phyloP scores from a whole-genome alignment of 2,113 vertebrate genomes.

The Pteropus alecto region DNA sequence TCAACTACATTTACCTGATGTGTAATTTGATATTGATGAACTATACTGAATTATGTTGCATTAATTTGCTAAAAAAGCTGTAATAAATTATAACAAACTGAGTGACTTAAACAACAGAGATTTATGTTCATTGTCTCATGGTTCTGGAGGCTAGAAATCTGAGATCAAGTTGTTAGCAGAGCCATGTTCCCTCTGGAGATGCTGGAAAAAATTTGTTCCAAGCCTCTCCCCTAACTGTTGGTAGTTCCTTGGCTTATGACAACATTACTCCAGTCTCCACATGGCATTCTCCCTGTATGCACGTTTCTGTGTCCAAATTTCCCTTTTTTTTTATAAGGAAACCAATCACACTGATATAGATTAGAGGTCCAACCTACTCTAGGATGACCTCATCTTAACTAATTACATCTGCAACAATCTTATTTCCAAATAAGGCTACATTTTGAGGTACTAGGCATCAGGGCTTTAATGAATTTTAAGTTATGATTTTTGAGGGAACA shows the following conservation, averaged over 20 bases:
- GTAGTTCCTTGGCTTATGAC: background rate
- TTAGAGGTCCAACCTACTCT: rapidly evolving
- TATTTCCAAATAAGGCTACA: background rate
- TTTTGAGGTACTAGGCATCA: background rate
- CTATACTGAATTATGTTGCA: background rate
- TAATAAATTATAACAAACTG: background rate
- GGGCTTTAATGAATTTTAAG: background rate
- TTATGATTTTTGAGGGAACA: background rate
- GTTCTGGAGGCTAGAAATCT: background rate
- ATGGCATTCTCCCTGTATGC: background rate
- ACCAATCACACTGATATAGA: background rate
- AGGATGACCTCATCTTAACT: background rate
- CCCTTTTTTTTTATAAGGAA: background rate
- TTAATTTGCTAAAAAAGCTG: background rate
- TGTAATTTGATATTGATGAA: background rate
- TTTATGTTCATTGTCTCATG: background rate
- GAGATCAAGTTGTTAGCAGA: background rate
- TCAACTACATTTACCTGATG: background rate
- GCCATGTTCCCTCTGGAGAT: background rate
- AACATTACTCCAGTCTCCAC: background rate
- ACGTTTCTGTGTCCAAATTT: background rate
- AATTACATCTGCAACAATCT: background rate
- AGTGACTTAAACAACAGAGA: background rate
- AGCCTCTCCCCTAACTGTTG: background rate
- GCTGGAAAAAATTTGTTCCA: background rate